Conservation (phyloP, 92 coral and sea anemone genomes). For the Epizoanthus rinbou region DNA sequence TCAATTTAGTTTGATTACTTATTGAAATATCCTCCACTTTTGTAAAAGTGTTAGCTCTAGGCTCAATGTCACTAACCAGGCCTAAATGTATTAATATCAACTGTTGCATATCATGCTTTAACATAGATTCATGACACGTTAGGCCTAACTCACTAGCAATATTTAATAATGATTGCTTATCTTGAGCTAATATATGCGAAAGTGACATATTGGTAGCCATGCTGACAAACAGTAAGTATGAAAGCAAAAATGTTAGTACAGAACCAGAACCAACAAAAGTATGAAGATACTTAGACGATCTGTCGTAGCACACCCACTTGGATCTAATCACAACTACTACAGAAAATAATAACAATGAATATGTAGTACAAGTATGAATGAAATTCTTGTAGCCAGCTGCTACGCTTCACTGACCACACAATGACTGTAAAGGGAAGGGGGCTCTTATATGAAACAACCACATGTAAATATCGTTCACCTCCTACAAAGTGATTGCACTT, state of each 20-base stretch:
- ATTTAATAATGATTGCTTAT: slow-evolving; percentile 20
- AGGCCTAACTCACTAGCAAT: slow-evolving; percentile 24
- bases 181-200: slow-evolving; percentile 23
- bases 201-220: slow-evolving; percentile 23
- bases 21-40: slow-evolving; percentile 22
- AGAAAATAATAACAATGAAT: slow-evolving; percentile 20
- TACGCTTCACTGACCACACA: slow-evolving; percentile 25
- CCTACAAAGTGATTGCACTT: slow-evolving; percentile 23
- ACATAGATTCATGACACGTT: slow-evolving; percentile 23
- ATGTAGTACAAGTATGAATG: slow-evolving; percentile 22
- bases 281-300: slow-evolving; percentile 23
- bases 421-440: slow-evolving; percentile 25
- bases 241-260: slow-evolving; percentile 21
- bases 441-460: slow-evolving; percentile 18
- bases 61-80: slow-evolving; percentile 19
- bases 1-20: slow-evolving; percentile 20
- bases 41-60: slow-evolving; percentile 23
- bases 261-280: slow-evolving; percentile 23
- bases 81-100: slow-evolving; percentile 4
- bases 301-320: slow-evolving; percentile 25
- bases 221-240: slow-evolving; percentile 23
- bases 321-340: slow-evolving; percentile 23
- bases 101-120: slow-evolving; percentile 23
- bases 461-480: slow-evolving; percentile 23
- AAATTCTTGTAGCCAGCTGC: slow-evolving; percentile 24